Conservation (phyloP, 1,140 invertebrate species). For the Panonychus citri region DNA sequence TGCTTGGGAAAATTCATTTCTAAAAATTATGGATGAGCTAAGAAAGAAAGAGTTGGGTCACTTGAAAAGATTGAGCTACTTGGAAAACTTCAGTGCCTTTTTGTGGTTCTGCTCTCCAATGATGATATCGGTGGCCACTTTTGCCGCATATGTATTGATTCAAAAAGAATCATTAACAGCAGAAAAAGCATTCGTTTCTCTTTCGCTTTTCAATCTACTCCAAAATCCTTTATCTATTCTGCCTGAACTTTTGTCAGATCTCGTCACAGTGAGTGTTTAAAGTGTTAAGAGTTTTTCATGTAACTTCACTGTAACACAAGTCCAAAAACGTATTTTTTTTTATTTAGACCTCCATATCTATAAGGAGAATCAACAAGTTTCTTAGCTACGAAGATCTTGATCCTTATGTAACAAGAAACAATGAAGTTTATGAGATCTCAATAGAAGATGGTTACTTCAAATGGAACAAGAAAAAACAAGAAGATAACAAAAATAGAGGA, state of each 20-base stretch:
- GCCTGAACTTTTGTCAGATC: conserved; percentile 27
- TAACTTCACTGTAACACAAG: no score
- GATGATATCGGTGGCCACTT: conserved; percentile 19
- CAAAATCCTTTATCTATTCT: conserved; percentile 49
- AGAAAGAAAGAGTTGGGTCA: conserved; percentile 13
- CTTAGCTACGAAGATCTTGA: conserved; percentile 21
- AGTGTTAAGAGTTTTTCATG: background rate
- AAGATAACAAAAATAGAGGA: background rate
- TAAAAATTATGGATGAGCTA: conserved; percentile 9
- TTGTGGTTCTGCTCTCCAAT: conserved; percentile 10
- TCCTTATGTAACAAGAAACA: conserved; percentile 18
- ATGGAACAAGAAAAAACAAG: conserved; percentile 7
- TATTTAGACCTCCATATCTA: conserved; percentile 18
- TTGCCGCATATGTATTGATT: conserved; percentile 24
- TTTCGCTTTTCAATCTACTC: conserved; percentile 39
- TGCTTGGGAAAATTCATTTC: conserved; percentile 17
- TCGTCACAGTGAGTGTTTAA: conserved; percentile 9
- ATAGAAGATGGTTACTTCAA: conserved; percentile 15
- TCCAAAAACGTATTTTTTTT: no score
- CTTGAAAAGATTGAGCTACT: conserved; percentile 8
- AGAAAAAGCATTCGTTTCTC: conserved; percentile 36
- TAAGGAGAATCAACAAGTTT: conserved; percentile 22
- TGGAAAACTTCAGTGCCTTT: conserved; percentile 3
- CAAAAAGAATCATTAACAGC: conserved; percentile 30
- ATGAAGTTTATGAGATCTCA: conserved; percentile 10